Evolutionary conservation across 2,888 invertebrate genomes (phyloP).

Genomic region (Sinotaia quadrata): DNA sequence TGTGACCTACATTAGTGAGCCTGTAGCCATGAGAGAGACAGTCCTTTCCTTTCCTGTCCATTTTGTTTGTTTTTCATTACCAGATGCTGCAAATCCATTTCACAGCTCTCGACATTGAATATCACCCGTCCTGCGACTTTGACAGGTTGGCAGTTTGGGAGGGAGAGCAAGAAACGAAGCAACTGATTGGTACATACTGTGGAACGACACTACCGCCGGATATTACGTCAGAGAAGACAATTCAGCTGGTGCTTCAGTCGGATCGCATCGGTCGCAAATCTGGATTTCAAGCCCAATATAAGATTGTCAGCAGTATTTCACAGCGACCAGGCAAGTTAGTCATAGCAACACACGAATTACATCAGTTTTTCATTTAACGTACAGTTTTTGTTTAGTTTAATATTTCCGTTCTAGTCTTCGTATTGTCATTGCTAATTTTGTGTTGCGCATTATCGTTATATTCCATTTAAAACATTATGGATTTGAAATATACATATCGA

Average conservation of each 20-base stretch:
- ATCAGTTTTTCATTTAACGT: too few relatives aligned
- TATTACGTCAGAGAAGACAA: not conserved
- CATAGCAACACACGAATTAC: too few relatives aligned
- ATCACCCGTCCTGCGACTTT: not conserved
- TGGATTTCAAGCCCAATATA: conserved; percentile 45
- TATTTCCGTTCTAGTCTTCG: too few relatives aligned
- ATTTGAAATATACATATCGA: too few relatives aligned
- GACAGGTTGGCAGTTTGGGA: not conserved
- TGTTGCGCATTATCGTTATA: too few relatives aligned
- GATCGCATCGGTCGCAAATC: conserved; percentile 19
- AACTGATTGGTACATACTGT: not conserved
- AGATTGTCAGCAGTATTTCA: too few relatives aligned
- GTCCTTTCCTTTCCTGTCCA: not conserved
- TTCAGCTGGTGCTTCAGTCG: not conserved
- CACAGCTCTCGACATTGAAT: not conserved
- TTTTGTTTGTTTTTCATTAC: not conserved
- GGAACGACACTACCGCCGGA: not conserved
- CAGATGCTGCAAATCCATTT: not conserved
- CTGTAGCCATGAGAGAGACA: too few relatives aligned
- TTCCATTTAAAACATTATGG: too few relatives aligned
- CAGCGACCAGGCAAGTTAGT: too few relatives aligned
- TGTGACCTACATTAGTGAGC: too few relatives aligned
- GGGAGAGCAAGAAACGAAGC: not conserved
- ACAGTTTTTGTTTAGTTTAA: too few relatives aligned
- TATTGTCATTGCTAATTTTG: too few relatives aligned